A percentile compares a stretch with the other conserved stretches of the same genome.
Conservation (phyloP, 1,140 invertebrate species). For the Sitobion miscanthi region DNA sequence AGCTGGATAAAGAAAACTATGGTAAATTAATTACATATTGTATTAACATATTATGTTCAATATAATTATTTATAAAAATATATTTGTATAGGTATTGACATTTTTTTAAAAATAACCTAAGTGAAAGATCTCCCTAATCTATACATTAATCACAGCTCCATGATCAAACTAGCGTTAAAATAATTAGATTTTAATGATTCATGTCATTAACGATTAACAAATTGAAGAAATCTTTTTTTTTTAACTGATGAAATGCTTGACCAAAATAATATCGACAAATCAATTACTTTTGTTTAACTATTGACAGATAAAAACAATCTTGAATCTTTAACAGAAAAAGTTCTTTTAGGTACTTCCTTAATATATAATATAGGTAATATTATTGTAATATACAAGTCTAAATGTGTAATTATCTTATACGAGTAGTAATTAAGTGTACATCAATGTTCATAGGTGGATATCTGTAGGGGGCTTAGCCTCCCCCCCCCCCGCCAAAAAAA, state of each 20-base stretch:
- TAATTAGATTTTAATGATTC: not conserved
- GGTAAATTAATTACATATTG: not conserved
- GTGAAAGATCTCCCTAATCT: not conserved
- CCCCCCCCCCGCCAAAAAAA: too few species aligned
- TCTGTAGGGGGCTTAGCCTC: too few species aligned
- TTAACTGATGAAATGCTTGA: not conserved
- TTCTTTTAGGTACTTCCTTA: not conserved
- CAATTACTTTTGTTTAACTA: not conserved
- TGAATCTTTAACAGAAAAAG: too few species aligned
- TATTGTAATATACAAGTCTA: too few species aligned
- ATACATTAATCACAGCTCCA: not conserved
- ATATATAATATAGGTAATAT: too few species aligned
- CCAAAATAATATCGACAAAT: not conserved
- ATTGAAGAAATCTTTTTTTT: not conserved
- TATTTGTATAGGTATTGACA: not conserved
- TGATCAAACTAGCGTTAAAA: not conserved
- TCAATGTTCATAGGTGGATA: too few species aligned
- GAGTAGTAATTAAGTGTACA: too few species aligned
- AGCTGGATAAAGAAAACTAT: not conserved
- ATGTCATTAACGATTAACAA: not conserved
- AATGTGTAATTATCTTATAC: not conserved
- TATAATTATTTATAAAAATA: not conserved
- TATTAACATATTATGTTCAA: too few species aligned
- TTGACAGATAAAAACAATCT: not conserved
- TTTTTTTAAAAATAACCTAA: not conserved